Conservation (phyloP, 2,797 vertebrate genomes). For the Vireo griseus region DNA sequence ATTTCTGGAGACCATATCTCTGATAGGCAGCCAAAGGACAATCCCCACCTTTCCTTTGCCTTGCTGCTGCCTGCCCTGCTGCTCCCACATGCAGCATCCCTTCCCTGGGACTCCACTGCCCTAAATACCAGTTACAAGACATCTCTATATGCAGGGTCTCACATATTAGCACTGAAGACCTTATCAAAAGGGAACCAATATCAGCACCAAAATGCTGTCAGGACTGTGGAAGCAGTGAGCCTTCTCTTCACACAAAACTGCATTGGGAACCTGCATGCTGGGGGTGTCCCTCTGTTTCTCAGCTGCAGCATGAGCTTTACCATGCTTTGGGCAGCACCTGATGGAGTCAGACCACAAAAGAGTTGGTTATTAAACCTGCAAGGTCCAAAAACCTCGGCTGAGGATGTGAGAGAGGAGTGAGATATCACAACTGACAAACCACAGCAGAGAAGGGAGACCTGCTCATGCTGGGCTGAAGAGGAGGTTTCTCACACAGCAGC, state of each 20-base stretch:
- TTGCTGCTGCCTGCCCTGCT: background rate
- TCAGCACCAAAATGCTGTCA: background rate
- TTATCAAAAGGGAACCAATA: background rate
- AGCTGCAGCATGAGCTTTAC: background rate
- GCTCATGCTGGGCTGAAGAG: background rate
- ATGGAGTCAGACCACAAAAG: background rate
- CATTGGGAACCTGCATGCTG: background rate
- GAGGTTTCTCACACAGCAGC: background rate
- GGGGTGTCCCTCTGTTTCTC: background rate
- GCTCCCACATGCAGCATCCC: background rate
- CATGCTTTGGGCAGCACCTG: background rate
- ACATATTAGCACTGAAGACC: background rate
- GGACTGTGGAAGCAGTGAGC: background rate
- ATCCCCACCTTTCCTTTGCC: background rate
- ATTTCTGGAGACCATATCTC: background rate
- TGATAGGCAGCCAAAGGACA: rapidly evolving
- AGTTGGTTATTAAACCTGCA: background rate
- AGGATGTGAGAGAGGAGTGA: background rate
- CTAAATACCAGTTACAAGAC: background rate
- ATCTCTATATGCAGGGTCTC: rapidly evolving
- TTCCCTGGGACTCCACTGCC: background rate
- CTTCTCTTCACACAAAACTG: background rate
- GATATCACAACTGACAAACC: background rate
- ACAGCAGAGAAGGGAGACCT: background rate
- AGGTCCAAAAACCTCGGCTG: background rate